Evolutionary conservation across 2,797 vertebrate genomes (phyloP), one percentile per base, ranked within the genome.

Genomic region (Hylomyscus alleni): DNA sequence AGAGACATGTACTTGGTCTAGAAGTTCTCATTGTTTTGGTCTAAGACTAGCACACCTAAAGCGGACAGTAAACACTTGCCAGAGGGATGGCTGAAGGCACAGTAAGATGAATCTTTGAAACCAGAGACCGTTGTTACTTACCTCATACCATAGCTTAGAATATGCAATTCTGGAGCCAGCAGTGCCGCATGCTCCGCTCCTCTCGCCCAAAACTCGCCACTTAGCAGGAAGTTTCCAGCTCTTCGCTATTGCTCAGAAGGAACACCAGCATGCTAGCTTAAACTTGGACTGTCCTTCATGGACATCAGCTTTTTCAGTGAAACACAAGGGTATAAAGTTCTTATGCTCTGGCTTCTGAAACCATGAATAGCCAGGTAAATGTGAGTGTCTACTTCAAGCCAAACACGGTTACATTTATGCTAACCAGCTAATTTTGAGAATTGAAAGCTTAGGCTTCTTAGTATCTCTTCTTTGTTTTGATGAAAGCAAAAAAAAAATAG

Each of bases 311-410:
- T 95, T 60, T 92, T 88, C 52, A 96, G 62, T 72, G 83, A 96
- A 98, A 95, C 72, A 97, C 97, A 98, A 67, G 96, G 77, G 91
- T 67, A 95, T 47, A 96, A 96, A 96, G 77, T 96, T 97, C 89
- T 88, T 58, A 97, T 56, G 81, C 56, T 93, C 65, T 9, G 0
- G 92, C 97, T 65, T 76, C 91, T 77, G 67, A 85, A 6, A 89
- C 97, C 34, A 72, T 62, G 65, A 95, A 60, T 94, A 81, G 89
- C 86, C 83, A 96, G 85, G 0, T 37, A 92, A 96, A 78, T 65
- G 58, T 78, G 78, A 75, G 52, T 94, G 89, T 88, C 56, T 67
- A 47, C 96, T 95, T 95, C 67, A 90, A 77, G 84, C 69, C 52
- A 62, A 89, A 94, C 62, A 81, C 95, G 62, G 84, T 84, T 93